A percentile compares a stretch with the other conserved stretches of the same genome.
These are phyloP conservation scores for Heliconius himera DNA, from an alignment of 1,140 invertebrate species.

Conservation along the genomic window DNA sequence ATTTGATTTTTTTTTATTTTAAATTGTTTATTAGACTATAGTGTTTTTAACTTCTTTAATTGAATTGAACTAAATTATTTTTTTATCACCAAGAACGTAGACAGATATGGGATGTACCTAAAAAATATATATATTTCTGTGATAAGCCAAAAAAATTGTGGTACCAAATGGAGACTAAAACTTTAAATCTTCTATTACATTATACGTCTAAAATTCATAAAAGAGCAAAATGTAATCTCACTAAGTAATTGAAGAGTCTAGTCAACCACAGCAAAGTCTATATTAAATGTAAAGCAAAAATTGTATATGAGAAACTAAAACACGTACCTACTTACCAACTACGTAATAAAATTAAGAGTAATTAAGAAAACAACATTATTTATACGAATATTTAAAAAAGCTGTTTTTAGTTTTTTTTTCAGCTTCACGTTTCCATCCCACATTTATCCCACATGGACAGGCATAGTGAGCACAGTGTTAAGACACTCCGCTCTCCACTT, in stretches of 20 bases:
- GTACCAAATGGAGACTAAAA: neutral
- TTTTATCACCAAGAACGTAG: no score
- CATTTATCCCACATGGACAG: no score
- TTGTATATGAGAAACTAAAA: constrained; percentile 1
- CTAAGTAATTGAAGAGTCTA: constrained; percentile 11
- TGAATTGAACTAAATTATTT: no score
- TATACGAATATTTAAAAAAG: neutral
- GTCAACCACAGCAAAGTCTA: constrained; percentile 3
- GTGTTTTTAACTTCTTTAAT: no score
- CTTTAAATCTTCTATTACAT: neutral
- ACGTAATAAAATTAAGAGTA: neutral
- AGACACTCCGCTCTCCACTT: no score
- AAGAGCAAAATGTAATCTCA: constrained; percentile 6
- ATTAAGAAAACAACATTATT: neutral
- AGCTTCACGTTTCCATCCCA: no score
- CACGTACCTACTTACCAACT: neutral
- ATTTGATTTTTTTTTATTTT: no score
- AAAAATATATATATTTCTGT: neutral
- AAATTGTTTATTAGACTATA: no score
- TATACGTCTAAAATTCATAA: constrained; percentile 7
- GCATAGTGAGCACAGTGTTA: no score
- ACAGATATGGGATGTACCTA: no score
- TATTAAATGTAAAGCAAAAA: constrained; percentile 7
- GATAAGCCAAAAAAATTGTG: neutral
- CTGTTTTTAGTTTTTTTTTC: neutral